Percentiles rank a stretch among this genome's conserved stretches.
These are phyloP conservation scores for Hydra vulgaris DNA, from an alignment of 30 jellyfish, hydroid and myxozoan genomes.

Conservation along the genomic window DNA sequence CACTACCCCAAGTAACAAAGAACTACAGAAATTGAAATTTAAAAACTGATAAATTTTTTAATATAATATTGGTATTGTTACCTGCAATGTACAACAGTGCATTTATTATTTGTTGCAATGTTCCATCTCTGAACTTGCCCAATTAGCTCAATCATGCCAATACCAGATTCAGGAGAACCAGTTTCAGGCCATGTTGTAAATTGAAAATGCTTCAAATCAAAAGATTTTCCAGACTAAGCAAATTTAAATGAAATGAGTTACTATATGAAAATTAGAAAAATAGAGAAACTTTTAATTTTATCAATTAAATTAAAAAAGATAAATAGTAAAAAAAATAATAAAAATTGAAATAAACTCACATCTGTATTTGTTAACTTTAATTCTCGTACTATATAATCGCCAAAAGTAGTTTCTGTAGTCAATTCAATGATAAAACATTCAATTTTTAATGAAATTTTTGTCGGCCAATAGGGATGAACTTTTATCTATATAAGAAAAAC, in stretches of 20 bases:
- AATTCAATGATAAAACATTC: constrained; percentile 55
- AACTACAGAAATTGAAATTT: too few relatives aligned
- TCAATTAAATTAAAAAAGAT: too few relatives aligned
- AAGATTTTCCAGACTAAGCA: constrained; percentile 65
- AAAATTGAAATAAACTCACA: too few relatives aligned
- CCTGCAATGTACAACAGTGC: constrained; percentile 97
- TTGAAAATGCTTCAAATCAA: constrained; percentile 71
- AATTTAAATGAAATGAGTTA: not conserved
- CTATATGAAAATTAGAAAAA: not conserved
- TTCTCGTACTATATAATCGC: constrained; percentile 77
- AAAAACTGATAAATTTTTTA: too few relatives aligned
- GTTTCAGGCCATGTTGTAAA: constrained; percentile 97
- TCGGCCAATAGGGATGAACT: constrained; percentile 91
- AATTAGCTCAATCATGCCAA: constrained; percentile 70
- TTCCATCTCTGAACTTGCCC: constrained; percentile 96
- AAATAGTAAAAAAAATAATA: too few relatives aligned
- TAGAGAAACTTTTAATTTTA: not conserved
- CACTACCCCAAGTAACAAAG: too few relatives aligned
- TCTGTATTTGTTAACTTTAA: constrained; percentile 78
- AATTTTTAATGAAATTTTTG: constrained; percentile 42
- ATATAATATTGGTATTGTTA: constrained; percentile 3
- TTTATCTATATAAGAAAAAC: constrained; percentile 37
- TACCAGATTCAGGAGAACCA: constrained; percentile 94
- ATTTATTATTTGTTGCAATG: constrained; percentile 28
- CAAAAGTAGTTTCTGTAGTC: constrained; percentile 23